Conservation (phyloP, 2,888 invertebrate species). For the Dendrolimus houi region DNA sequence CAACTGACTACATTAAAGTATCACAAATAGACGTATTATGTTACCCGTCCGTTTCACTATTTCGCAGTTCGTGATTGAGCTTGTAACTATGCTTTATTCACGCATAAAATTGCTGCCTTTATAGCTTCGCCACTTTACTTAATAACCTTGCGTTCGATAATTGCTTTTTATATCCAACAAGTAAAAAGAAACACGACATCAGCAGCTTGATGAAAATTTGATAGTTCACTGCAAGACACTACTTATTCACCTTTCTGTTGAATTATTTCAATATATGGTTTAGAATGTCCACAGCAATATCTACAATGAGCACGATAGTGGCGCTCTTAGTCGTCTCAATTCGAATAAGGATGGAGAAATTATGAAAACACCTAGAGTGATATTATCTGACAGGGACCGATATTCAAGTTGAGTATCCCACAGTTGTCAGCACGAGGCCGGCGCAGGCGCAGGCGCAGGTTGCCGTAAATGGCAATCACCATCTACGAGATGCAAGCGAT, state of each 20-base stretch:
- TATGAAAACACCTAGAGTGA: conserved; percentile 57
- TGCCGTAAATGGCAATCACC: conserved; percentile 61
- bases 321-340: conserved; percentile 24
- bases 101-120: conserved; percentile 35
- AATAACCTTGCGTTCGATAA: background rate
- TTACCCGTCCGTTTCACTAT: conserved; percentile 40
- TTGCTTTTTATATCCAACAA: background rate
- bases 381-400: conserved; percentile 46
- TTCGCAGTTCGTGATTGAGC: conserved; percentile 33
- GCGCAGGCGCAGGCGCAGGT: conserved; percentile 44
- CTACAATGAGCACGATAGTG: conserved; percentile 5
- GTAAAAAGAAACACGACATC: background rate
- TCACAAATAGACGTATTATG: conserved; percentile 52
- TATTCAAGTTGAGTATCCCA: conserved; percentile 59
- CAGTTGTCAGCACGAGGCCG: conserved; percentile 62
- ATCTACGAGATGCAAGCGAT: conserved; percentile 46
- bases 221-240: background rate
- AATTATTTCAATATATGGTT: too few species aligned
- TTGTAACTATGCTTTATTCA: conserved; percentile 36
- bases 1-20: conserved; percentile 38
- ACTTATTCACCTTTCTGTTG: background rate
- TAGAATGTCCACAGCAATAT: too few species aligned
- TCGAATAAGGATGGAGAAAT: conserved; percentile 52
- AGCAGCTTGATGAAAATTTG: background rate
- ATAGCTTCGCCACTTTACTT: conserved; percentile 15